Evolutionary conservation across 2,113 vertebrate species (phyloP).

Genomic region (Zosterops hypoxanthus): DNA sequence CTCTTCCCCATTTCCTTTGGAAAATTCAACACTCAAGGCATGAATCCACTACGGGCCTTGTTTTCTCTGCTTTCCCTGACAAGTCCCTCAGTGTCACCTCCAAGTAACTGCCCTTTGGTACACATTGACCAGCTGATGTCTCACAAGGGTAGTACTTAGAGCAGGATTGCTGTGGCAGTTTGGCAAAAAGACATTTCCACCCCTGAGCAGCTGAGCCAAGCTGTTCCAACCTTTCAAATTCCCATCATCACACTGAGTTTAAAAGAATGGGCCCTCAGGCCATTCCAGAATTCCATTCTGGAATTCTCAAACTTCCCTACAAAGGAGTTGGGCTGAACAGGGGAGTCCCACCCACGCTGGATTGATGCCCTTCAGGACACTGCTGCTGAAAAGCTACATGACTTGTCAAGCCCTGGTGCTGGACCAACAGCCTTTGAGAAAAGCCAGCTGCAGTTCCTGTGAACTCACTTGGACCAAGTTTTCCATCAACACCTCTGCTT

Average conservation of each 20-base stretch:
- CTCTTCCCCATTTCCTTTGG: not conserved
- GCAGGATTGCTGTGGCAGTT: not conserved
- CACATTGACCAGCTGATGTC: fast-evolving
- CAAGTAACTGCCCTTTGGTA: not conserved
- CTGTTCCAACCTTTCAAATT: not conserved
- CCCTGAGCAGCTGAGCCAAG: fast-evolving
- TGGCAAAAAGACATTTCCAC: not conserved
- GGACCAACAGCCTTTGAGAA: not conserved
- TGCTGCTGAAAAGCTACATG: not conserved
- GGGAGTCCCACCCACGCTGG: not conserved
- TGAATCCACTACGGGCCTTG: not conserved
- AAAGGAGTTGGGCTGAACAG: not conserved
- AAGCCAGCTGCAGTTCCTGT: not conserved
- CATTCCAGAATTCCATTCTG: not conserved
- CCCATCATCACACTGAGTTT: not conserved
- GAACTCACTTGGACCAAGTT: not conserved
- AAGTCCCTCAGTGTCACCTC: not conserved
- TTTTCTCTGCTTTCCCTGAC: not conserved
- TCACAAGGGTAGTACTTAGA: fast-evolving
- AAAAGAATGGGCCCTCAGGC: not conserved
- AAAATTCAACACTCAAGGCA: not conserved
- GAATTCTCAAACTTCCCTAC: not conserved
- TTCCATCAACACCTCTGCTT: not conserved
- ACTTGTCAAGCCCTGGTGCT: fast-evolving
- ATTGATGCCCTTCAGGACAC: not conserved